Percentiles rank a stretch among this genome's conserved stretches.
Evolutionary conservation across 2,113 vertebrate species (phyloP).

Genomic region (Myrmophylax atrothorax): DNA sequence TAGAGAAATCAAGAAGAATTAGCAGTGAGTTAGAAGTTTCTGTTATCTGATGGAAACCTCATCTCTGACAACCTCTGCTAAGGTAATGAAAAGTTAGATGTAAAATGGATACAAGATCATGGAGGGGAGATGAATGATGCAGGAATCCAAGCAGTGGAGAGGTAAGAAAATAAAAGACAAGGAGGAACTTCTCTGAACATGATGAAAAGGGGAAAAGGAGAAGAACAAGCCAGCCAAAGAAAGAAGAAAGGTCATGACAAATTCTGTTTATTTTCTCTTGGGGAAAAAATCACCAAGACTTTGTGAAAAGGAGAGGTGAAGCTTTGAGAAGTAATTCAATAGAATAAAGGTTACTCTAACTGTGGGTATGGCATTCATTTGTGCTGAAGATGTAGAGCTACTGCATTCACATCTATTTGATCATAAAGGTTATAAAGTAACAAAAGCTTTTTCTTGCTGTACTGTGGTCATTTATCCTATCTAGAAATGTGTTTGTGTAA

Average conservation of each 20-base stretch:
- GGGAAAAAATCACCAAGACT: not conserved
- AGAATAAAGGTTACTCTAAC: constrained; percentile 15
- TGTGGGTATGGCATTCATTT: constrained; percentile 9
- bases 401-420: constrained; percentile 15
- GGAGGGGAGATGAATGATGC: not conserved
- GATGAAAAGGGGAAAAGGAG: not conserved
- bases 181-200: constrained; percentile 1
- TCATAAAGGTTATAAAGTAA: constrained; percentile 13
- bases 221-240: not conserved
- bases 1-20: not conserved
- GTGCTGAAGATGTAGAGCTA: not conserved
- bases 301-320: constrained; percentile 17
- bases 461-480: not conserved
- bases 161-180: not conserved
- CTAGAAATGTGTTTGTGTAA: not conserved
- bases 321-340: constrained; percentile 27
- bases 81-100: not conserved
- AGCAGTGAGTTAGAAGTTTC: not conserved
- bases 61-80: not conserved
- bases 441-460: not conserved
- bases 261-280: constrained; percentile 40
- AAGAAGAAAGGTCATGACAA: not conserved
- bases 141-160: not conserved
- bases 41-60: not conserved
- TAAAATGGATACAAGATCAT: not conserved